Percentiles rank a stretch among this genome's conserved stretches.
Evolutionary conservation across 2,888 invertebrate species (phyloP).

Genomic region (Aleiodes leptofemur): DNA sequence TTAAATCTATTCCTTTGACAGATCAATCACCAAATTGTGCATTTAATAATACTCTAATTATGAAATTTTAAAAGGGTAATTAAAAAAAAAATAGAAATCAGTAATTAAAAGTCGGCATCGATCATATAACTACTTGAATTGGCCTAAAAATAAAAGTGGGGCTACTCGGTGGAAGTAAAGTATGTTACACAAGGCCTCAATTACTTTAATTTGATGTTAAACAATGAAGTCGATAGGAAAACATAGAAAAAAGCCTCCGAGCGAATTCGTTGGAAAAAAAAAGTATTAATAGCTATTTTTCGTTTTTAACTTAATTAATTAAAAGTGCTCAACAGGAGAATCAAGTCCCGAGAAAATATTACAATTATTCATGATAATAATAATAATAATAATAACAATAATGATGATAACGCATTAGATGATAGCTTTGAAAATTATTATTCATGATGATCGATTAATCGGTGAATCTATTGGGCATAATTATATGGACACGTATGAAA

Average conservation of each 20-base stretch:
- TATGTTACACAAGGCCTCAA: conserved; percentile 6
- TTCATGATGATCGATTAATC: background rate
- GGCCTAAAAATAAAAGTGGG: background rate
- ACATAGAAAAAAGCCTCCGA: background rate
- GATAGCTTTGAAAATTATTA: background rate
- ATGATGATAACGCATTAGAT: conserved; percentile 1
- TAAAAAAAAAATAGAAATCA: too few relatives aligned
- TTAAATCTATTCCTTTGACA: background rate
- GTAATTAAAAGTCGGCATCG: background rate
- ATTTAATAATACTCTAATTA: conserved; percentile 21
- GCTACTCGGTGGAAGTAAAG: background rate
- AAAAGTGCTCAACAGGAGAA: conserved; percentile 8
- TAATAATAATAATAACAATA: conserved; percentile 21
- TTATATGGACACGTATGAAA: background rate
- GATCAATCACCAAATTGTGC: conserved; percentile 3
- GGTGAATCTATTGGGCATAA: background rate
- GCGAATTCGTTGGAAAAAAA: background rate
- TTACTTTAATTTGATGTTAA: conserved; percentile 10
- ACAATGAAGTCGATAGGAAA: conserved; percentile 31
- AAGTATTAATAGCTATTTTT: conserved; percentile 19
- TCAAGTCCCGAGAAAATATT: background rate
- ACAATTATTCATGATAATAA: background rate
- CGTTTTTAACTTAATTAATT: background rate
- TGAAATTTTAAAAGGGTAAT: background rate
- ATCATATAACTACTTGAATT: background rate